phyloP scores from a whole-genome alignment of 2,888 invertebrate species.

The Drosophila kuntzei region DNA sequence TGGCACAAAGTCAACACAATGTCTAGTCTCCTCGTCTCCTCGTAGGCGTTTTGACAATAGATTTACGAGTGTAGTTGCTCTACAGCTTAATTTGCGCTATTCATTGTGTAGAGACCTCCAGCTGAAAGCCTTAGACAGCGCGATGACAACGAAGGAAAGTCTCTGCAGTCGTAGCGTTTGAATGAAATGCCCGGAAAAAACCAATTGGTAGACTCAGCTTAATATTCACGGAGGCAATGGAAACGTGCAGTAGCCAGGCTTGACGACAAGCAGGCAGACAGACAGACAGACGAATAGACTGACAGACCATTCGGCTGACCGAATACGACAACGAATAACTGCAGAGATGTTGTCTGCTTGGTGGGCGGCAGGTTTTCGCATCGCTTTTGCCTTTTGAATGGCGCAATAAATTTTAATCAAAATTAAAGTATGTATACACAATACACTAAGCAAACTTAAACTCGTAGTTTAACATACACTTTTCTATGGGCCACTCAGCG shows the following conservation, averaged over 20 bases:
- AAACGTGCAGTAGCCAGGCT: slow-evolving; percentile 43
- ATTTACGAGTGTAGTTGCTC: slow-evolving; percentile 70
- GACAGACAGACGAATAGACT: neutral
- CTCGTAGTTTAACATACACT: slow-evolving; percentile 37
- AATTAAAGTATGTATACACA: slow-evolving; percentile 74
- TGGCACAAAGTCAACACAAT: slow-evolving; percentile 31
- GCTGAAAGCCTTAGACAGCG: slow-evolving; percentile 67
- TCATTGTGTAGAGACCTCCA: slow-evolving; percentile 64
- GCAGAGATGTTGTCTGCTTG: slow-evolving; percentile 21
- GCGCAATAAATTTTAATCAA: slow-evolving; percentile 82
- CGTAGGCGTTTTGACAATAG: slow-evolving; percentile 79
- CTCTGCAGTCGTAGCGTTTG: slow-evolving; percentile 51
- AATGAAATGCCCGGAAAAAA: slow-evolving; percentile 85
- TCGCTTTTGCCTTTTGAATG: slow-evolving; percentile 57
- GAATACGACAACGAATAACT: slow-evolving; percentile 4
- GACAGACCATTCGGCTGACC: slow-evolving; percentile 11
- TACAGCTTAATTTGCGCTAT: slow-evolving; percentile 75
- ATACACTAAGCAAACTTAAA: slow-evolving; percentile 65
- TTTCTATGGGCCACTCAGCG: slow-evolving; percentile 51
- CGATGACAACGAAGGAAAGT: slow-evolving; percentile 59
- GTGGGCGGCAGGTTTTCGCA: slow-evolving; percentile 56
- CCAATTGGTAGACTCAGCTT: slow-evolving; percentile 85
- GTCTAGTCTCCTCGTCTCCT: slow-evolving; percentile 46
- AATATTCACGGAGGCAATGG: slow-evolving; percentile 72
- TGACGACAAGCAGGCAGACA: slow-evolving; percentile 1